Conservation (phyloP, 2,113 vertebrate species). For the Cettia cetti region DNA sequence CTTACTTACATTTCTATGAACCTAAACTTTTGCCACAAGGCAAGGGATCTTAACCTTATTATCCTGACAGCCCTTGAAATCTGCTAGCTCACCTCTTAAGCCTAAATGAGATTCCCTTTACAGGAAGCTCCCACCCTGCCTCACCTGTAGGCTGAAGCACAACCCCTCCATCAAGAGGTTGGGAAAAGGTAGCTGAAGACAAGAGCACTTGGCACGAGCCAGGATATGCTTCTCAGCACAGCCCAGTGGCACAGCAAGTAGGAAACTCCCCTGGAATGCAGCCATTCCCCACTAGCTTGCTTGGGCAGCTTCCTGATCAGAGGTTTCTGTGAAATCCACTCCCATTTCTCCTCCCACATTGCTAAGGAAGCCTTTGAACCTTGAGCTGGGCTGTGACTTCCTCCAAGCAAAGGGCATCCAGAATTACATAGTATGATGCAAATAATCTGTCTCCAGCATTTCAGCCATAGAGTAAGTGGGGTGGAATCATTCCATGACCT, state of each 20-base stretch:
- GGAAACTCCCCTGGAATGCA: constrained; percentile 44
- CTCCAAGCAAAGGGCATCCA: constrained; percentile 26
- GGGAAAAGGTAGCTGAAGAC: neutral
- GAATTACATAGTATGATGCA: neutral
- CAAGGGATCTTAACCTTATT: neutral
- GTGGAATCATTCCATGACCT: neutral
- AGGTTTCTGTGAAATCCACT: constrained; percentile 31
- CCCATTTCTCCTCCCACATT: constrained; percentile 8
- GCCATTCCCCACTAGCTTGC: constrained; percentile 18
- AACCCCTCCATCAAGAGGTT: neutral
- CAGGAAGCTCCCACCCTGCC: neutral
- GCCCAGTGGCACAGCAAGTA: neutral
- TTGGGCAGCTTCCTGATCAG: constrained; percentile 35
- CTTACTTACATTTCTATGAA: neutral
- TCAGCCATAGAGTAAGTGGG: neutral
- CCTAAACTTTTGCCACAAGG: neutral
- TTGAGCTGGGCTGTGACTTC: neutral
- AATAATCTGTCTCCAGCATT: neutral
- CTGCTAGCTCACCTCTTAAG: neutral
- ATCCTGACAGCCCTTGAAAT: neutral
- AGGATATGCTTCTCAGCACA: neutral
- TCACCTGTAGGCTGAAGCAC: neutral
- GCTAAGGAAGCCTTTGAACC: neutral
- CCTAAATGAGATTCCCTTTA: neutral
- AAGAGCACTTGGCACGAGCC: neutral